Percentiles rank a stretch among this genome's conserved stretches.
Evolutionary conservation across 2,797 vertebrate species (phyloP).

Genomic region (Periophthalmus magnuspinnatus): DNA sequence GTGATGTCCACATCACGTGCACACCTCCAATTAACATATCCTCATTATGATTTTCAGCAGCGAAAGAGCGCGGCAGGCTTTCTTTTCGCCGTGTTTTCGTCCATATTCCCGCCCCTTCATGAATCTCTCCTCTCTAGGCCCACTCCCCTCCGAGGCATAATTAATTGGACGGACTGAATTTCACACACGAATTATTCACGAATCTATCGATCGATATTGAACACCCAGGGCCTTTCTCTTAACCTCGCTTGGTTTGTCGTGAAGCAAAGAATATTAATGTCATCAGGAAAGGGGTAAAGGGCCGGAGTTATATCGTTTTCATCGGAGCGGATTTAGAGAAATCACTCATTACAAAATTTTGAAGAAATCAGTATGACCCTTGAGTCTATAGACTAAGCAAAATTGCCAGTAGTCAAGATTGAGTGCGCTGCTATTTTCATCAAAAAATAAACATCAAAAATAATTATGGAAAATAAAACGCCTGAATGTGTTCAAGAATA

Average conservation of each 20-base stretch:
- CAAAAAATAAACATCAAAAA: slow-evolving; percentile 3
- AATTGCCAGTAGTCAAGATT: slow-evolving; percentile 12
- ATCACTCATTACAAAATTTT: slow-evolving; percentile 31
- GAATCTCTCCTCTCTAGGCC: slow-evolving; percentile 43
- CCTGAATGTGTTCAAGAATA: background rate
- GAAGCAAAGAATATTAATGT: slow-evolving; percentile 73
- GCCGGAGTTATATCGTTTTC: slow-evolving; percentile 35
- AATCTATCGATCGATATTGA: slow-evolving; percentile 80
- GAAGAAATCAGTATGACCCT: background rate
- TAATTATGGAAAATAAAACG: slow-evolving; percentile 5
- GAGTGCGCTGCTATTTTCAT: slow-evolving; percentile 6
- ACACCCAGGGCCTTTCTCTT: slow-evolving; percentile 73
- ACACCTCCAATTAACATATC: slow-evolving; percentile 1
- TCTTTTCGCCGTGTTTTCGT: slow-evolving; percentile 23
- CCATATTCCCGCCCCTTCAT: slow-evolving; percentile 33
- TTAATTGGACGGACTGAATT: slow-evolving; percentile 80
- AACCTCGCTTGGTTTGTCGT: slow-evolving; percentile 72
- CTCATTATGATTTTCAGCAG: slow-evolving; percentile 14
- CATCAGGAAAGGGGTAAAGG: slow-evolving; percentile 40
- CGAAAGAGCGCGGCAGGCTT: slow-evolving; percentile 31
- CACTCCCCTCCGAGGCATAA: slow-evolving; percentile 64
- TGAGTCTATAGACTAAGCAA: background rate
- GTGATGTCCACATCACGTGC: slow-evolving; percentile 13
- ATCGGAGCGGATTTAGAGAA: slow-evolving; percentile 13
- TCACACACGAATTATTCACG: slow-evolving; percentile 83